Evolutionary conservation across 2,888 invertebrate genomes (phyloP).

Genomic region (Ptycholaimellus sp.): DNA sequence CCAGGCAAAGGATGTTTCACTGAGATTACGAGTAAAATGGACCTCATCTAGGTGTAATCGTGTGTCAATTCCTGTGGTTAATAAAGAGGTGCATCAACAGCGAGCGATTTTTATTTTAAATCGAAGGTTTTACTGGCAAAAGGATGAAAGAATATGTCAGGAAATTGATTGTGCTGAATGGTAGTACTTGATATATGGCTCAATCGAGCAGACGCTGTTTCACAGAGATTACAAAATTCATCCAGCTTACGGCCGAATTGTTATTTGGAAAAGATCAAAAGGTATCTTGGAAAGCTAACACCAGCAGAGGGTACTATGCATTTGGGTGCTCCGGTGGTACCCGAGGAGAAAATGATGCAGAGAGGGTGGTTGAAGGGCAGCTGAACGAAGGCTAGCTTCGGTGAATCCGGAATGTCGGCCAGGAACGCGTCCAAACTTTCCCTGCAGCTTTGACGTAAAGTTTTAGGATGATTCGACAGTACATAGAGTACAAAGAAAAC

Average conservation of each 20-base stretch:
- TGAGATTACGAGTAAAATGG: too few relatives aligned
- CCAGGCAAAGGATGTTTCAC: too few relatives aligned
- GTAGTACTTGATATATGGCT: too few relatives aligned
- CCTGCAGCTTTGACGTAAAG: not conserved
- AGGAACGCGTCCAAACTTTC: not conserved
- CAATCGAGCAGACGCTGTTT: conserved; percentile 2
- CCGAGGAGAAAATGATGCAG: conserved; percentile 36
- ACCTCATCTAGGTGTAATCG: too few relatives aligned
- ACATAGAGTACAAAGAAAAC: too few relatives aligned
- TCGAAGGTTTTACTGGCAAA: too few relatives aligned
- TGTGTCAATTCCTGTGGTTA: too few relatives aligned
- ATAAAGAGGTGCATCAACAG: too few relatives aligned
- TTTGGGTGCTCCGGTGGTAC: conserved; percentile 38
- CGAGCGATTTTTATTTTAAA: too few relatives aligned
- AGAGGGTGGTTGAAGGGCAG: conserved; percentile 36
- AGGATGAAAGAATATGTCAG: too few relatives aligned
- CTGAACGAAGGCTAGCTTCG: conserved; percentile 30
- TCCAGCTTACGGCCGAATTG: not conserved
- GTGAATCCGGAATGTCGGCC: conserved; percentile 6
- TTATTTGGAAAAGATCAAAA: conserved; percentile 2
- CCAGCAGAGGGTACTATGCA: conserved; percentile 37
- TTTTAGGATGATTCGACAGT: not conserved
- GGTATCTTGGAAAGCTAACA: conserved; percentile 24
- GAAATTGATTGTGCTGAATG: too few relatives aligned
- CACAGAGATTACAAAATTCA: not conserved